Evolutionary conservation across 2,888 invertebrate species (phyloP).

Genomic region (Mallateleia sp.): DNA sequence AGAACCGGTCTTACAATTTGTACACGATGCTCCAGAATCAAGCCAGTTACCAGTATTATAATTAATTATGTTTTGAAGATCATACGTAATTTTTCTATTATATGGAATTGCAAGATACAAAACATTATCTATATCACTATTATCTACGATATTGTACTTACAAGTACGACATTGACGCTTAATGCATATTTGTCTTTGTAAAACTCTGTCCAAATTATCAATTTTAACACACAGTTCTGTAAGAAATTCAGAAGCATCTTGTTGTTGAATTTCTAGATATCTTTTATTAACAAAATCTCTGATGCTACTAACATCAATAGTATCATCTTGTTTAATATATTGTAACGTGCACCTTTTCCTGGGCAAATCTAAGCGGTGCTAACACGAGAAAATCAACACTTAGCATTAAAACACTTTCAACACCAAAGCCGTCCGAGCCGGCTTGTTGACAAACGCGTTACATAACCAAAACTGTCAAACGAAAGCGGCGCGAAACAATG

Average conservation of each 20-base stretch:
- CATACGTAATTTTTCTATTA: neutral
- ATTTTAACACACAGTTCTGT: neutral
- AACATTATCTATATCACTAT: neutral
- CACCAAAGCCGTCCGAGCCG: too few relatives aligned
- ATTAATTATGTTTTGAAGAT: conserved; percentile 2
- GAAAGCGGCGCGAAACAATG: too few relatives aligned
- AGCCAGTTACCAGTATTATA: neutral
- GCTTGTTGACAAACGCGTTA: too few relatives aligned
- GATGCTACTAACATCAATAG: too few relatives aligned
- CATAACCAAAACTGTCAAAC: too few relatives aligned
- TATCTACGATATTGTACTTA: neutral
- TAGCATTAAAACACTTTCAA: too few relatives aligned
- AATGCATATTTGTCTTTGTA: neutral
- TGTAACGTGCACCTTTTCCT: too few relatives aligned
- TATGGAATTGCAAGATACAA: neutral
- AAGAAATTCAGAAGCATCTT: neutral
- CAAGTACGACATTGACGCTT: neutral
- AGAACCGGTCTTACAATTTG: neutral
- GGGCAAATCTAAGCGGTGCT: too few relatives aligned
- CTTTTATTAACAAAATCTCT: neutral
- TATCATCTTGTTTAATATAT: too few relatives aligned
- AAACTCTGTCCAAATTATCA: neutral
- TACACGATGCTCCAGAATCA: neutral
- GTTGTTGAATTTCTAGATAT: neutral
- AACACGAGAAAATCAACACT: too few relatives aligned